phyloP scores from a whole-genome alignment of 2,888 invertebrate species.

The Melitaea athalia region DNA sequence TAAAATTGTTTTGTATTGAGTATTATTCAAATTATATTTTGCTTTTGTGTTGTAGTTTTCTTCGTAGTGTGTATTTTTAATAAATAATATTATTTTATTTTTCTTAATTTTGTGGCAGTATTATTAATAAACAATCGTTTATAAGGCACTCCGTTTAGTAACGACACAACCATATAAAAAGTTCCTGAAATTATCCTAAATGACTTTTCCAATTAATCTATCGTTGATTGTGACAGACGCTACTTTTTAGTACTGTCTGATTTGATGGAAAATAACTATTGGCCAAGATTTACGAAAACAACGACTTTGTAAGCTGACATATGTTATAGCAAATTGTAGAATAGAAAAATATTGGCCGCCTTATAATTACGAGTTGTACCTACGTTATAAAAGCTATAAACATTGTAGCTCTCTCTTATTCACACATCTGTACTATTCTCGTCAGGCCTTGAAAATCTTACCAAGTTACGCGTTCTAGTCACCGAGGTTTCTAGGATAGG shows the following conservation, averaged over 20 bases:
- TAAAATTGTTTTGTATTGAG: conserved; percentile 23
- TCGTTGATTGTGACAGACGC: not conserved
- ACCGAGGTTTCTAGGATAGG: conserved; percentile 46
- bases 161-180: too few relatives aligned
- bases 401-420: conserved; percentile 60
- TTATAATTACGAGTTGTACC: conserved; percentile 60
- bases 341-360: conserved; percentile 52
- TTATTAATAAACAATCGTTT: not conserved
- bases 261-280: conserved; percentile 14
- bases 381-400: conserved; percentile 59
- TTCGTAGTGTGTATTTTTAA: not conserved
- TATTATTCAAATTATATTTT: conserved; percentile 9
- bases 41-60: conserved; percentile 8
- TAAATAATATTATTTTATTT: not conserved
- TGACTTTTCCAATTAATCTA: not conserved
- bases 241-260: not conserved
- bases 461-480: conserved; percentile 55
- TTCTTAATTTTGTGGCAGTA: not conserved
- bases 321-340: conserved; percentile 42
- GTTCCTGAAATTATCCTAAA: not conserved
- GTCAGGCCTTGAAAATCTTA: conserved; percentile 64
- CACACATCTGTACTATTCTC: conserved; percentile 65
- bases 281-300: conserved; percentile 14
- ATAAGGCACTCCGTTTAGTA: not conserved
- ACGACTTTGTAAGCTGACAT: conserved; percentile 53